phyloP scores from a whole-genome alignment of 2,888 invertebrate genomes.

The Chouioia cunea region DNA sequence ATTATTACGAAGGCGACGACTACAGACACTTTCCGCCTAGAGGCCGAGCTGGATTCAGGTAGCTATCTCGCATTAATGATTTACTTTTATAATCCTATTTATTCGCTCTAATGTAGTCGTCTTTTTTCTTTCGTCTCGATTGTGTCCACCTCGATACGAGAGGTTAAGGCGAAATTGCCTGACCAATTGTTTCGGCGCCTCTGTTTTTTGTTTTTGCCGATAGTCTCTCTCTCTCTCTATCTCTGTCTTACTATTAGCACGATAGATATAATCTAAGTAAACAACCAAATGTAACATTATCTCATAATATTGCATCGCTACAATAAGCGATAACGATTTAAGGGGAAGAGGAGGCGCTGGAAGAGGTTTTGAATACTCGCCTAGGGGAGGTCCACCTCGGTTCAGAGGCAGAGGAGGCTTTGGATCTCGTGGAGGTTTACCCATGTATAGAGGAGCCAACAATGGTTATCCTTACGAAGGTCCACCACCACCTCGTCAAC shows the following conservation, averaged over 20 bases:
- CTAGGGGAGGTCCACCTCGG: slow-evolving; percentile 73
- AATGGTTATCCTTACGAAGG: slow-evolving; percentile 70
- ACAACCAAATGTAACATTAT: slow-evolving; percentile 47
- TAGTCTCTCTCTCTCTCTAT: slow-evolving; percentile 23
- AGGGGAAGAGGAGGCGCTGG: slow-evolving; percentile 64
- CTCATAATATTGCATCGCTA: slow-evolving; percentile 42
- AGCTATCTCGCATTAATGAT: slow-evolving; percentile 42
- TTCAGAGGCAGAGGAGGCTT: slow-evolving; percentile 75
- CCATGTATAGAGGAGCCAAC: slow-evolving; percentile 69
- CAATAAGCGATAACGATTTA: slow-evolving; percentile 50
- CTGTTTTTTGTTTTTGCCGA: slow-evolving; percentile 32
- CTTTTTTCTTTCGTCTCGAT: background rate
- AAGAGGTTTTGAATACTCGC: slow-evolving; percentile 66
- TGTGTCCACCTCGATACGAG: slow-evolving; percentile 12
- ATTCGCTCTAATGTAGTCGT: too few species aligned
- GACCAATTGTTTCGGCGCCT: background rate
- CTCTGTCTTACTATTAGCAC: slow-evolving; percentile 44
- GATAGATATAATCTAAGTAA: slow-evolving; percentile 45
- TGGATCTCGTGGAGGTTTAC: slow-evolving; percentile 70
- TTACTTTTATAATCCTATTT: background rate
- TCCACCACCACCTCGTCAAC: slow-evolving; percentile 69
- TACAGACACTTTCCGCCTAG: slow-evolving; percentile 70
- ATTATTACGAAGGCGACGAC: slow-evolving; percentile 67
- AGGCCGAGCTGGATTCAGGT: slow-evolving; percentile 71
- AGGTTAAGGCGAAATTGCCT: slow-evolving; percentile 29